Conservation (phyloP, 2,888 invertebrate species). For the Pachycephus smyrnensis region DNA sequence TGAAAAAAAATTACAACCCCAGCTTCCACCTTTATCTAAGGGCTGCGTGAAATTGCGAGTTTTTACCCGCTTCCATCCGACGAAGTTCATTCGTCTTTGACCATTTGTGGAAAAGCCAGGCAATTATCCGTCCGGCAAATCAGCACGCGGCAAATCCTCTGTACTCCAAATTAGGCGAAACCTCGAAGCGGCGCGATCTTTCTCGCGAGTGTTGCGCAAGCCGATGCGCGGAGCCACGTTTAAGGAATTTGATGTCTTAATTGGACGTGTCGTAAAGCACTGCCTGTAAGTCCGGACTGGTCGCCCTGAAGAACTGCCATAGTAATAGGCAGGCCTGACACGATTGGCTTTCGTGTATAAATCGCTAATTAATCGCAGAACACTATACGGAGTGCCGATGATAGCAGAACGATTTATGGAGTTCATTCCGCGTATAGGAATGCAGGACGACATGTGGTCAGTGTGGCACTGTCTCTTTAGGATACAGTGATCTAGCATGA, state of each 20-base stretch:
- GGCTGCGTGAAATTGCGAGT: background rate
- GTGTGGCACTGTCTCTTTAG: background rate
- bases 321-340: background rate
- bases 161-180: constrained; percentile 57
- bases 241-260: constrained; percentile 63
- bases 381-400: constrained; percentile 5
- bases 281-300: background rate
- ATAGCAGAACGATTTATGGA: constrained; percentile 17
- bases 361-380: constrained; percentile 22
- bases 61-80: background rate
- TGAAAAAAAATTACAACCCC: background rate
- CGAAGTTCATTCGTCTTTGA: constrained; percentile 6
- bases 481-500: background rate
- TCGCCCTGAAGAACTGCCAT: background rate
- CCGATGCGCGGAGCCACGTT: constrained; percentile 31
- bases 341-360: constrained; percentile 1
- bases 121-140: constrained; percentile 63
- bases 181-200: background rate
- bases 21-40: background rate
- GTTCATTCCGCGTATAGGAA: constrained; percentile 14
- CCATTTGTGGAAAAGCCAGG: constrained; percentile 63
- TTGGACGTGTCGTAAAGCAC: constrained; percentile 46
- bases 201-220: background rate
- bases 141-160: constrained; percentile 58
- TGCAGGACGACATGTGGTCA: constrained; percentile 21